These are phyloP conservation scores for Acleris sparsana DNA, from an alignment of 2,888 invertebrate species.

Conservation along the genomic window DNA sequence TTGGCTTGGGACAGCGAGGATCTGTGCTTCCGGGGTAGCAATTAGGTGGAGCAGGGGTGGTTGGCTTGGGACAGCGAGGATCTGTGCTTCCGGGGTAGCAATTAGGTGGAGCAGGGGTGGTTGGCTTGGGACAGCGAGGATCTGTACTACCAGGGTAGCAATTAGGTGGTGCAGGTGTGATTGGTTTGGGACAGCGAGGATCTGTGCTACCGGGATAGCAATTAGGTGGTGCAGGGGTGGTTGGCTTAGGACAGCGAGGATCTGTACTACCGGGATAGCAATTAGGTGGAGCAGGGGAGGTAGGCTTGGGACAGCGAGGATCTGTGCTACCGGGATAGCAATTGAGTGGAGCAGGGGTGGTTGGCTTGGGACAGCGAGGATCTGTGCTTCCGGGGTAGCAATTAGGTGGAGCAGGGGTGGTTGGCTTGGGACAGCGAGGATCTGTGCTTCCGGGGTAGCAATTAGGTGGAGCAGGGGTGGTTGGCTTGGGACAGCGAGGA, in stretches of 20 bases:
- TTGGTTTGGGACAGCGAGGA: constrained; percentile 50
- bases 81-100: constrained; percentile 46
- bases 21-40: constrained; percentile 50
- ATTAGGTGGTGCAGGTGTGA: constrained; percentile 40
- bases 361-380: constrained; percentile 46
- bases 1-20: constrained; percentile 50
- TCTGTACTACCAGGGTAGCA: constrained; percentile 37
- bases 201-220: constrained; percentile 34
- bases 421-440: constrained; percentile 42
- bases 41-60: constrained; percentile 24
- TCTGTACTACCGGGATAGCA: no score
- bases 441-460: constrained; percentile 35
- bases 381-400: constrained; percentile 46
- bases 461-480: constrained; percentile 40
- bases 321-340: constrained; percentile 48
- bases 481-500: constrained; percentile 48
- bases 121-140: constrained; percentile 38
- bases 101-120: constrained; percentile 37
- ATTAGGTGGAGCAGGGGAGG: constrained; percentile 39
- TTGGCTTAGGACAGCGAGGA: not conserved
- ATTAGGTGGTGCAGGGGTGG: constrained; percentile 40
- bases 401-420: constrained; percentile 37
- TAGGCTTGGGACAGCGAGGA: constrained; percentile 47
- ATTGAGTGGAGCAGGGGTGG: constrained; percentile 22
- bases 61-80: constrained; percentile 47